Evolutionary conservation across 1,140 invertebrate species (phyloP).

Genomic region (Asbolus verrucosus): DNA sequence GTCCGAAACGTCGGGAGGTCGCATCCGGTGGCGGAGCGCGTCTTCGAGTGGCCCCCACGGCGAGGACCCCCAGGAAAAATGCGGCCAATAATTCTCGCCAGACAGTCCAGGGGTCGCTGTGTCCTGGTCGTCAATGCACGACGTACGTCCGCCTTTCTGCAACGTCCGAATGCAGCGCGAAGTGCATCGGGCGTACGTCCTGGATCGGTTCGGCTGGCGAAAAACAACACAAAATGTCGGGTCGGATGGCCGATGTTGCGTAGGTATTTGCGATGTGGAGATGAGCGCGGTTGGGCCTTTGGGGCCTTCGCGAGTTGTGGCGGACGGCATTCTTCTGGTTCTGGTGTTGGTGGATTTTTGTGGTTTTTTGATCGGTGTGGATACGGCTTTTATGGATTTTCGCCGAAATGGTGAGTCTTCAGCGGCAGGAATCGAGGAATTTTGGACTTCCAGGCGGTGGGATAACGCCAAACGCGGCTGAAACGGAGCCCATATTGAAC

Average conservation of each 20-base stretch:
- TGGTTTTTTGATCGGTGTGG: no score
- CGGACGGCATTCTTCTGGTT: no score
- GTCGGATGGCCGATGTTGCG: constrained; percentile 7
- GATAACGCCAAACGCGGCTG: no score
- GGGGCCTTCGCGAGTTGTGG: no score
- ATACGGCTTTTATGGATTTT: no score
- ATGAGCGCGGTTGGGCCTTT: no score
- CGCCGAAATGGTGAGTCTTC: no score
- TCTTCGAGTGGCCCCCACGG: not conserved
- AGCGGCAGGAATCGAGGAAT: no score
- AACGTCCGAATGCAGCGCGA: not conserved
- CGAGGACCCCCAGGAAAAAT: constrained; percentile 15
- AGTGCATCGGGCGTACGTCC: constrained; percentile 9
- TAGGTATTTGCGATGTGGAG: not conserved
- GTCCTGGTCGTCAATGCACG: not conserved
- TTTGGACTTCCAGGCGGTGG: no score
- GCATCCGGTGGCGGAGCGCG: not conserved
- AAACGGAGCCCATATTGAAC: no score
- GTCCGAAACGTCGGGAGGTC: not conserved
- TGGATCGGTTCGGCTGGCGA: not conserved
- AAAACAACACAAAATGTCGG: constrained; percentile 32
- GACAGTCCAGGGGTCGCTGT: constrained; percentile 25
- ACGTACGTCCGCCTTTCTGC: constrained; percentile 5
- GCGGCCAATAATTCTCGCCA: not conserved
- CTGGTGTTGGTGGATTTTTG: no score